Percentiles rank a stretch among this genome's conserved stretches.
Conservation (phyloP, 2,888 invertebrate species). For the Operophtera brumata region DNA sequence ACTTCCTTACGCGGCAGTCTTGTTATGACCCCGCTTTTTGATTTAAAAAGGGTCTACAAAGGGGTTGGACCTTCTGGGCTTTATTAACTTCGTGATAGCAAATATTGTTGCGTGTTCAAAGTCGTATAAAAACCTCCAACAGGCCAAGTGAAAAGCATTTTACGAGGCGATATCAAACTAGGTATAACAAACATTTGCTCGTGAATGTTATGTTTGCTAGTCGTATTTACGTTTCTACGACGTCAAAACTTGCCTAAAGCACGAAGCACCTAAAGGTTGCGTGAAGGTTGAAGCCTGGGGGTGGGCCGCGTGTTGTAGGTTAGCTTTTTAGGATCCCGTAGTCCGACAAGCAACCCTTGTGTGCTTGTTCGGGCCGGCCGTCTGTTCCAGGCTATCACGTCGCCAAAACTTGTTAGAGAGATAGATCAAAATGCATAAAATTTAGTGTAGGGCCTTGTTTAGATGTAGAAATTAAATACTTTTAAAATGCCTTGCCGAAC, state of each 20-base stretch:
- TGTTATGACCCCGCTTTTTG: no score
- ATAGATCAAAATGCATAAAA: no score
- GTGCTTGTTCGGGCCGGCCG: no score
- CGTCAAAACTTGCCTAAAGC: conserved; percentile 7
- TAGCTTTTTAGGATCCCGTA: neutral
- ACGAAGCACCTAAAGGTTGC: conserved; percentile 7
- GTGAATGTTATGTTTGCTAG: conserved; percentile 29
- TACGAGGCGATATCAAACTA: conserved; percentile 51
- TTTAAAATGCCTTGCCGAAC: no score
- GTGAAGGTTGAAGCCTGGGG: conserved; percentile 8
- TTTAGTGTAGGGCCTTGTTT: no score
- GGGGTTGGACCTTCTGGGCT: neutral
- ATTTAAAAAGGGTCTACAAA: no score
- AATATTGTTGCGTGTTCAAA: conserved; percentile 53
- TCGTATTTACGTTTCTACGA: conserved; percentile 21
- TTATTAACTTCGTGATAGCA: conserved; percentile 48
- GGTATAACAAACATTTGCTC: conserved; percentile 46
- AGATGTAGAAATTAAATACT: no score
- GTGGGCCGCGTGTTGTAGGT: neutral
- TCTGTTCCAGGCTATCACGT: no score
- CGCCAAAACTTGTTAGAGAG: no score
- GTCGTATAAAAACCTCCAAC: conserved; percentile 46
- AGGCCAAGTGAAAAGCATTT: conserved; percentile 50
- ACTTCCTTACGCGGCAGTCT: no score
- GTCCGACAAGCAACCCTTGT: no score